Evolutionary conservation across 2,888 invertebrate species (phyloP).

Genomic region (Mechanitis messenoides): DNA sequence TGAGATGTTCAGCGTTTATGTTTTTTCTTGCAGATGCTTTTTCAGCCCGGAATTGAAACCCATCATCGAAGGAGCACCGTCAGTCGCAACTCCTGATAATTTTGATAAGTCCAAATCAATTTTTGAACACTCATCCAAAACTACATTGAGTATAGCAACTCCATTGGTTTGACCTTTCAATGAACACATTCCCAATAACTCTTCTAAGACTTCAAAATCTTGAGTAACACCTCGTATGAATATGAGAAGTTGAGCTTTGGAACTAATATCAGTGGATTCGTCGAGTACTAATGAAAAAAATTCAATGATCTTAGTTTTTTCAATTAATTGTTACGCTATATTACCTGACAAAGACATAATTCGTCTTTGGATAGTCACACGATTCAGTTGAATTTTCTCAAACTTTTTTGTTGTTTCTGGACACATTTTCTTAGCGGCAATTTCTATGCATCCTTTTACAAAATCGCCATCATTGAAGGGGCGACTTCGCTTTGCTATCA

Average conservation of each 20-base stretch:
- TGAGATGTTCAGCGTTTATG: conserved; percentile 11
- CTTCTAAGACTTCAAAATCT: conserved; percentile 11
- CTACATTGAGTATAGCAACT: conserved; percentile 23
- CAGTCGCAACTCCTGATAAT: conserved; percentile 28
- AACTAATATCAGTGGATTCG: not conserved
- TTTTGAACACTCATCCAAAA: conserved; percentile 16
- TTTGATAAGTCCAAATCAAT: conserved; percentile 5
- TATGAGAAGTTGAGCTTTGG: conserved; percentile 19
- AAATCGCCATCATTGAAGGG: conserved; percentile 24
- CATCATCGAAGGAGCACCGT: conserved; percentile 31
- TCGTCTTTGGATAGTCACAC: too few species aligned
- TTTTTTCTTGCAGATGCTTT: conserved; percentile 28
- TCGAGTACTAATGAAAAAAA: too few species aligned
- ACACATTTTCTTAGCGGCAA: not conserved
- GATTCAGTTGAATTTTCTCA: too few species aligned
- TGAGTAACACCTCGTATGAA: conserved; percentile 19
- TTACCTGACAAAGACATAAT: too few species aligned
- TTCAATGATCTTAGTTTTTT: too few species aligned
- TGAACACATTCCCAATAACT: conserved; percentile 7
- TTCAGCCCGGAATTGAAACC: conserved; percentile 30
- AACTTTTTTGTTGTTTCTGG: too few species aligned
- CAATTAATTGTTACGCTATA: too few species aligned
- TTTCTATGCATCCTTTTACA: conserved; percentile 22
- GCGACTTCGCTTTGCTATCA: conserved; percentile 23
- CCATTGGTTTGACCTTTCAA: conserved; percentile 24